Conservation (phyloP, 2,888 invertebrate species). For the Mythimna lalbum region DNA sequence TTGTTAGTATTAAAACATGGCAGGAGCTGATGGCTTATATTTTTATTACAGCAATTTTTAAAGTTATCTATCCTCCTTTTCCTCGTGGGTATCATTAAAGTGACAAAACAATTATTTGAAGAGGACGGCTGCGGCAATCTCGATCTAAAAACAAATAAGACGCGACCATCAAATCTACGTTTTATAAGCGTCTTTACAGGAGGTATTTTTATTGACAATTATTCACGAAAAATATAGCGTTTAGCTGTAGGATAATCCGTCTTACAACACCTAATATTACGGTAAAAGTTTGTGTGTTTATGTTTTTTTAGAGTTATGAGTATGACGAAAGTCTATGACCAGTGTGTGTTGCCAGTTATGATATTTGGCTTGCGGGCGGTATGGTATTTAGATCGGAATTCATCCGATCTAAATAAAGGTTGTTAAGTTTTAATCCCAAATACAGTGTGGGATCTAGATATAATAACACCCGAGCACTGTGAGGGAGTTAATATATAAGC, state of each 20-base stretch:
- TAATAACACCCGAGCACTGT: no score
- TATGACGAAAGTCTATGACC: no score
- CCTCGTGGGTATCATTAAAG: not conserved
- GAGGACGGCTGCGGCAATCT: not conserved
- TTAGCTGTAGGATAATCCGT: not conserved
- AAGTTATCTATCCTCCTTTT: not conserved
- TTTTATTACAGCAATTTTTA: slow-evolving; percentile 29
- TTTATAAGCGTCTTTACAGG: not conserved
- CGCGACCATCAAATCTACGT: not conserved
- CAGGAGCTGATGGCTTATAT: not conserved
- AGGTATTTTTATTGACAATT: not conserved
- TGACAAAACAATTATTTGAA: slow-evolving; percentile 25
- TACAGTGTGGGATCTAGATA: no score
- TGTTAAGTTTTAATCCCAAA: no score
- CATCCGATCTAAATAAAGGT: no score
- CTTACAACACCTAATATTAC: no score
- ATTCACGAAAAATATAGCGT: not conserved
- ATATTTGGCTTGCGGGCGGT: no score
- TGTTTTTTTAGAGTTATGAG: no score
- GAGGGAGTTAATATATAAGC: no score
- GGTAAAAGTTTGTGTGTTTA: no score
- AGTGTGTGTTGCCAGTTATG: no score
- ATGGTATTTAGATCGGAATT: no score
- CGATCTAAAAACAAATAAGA: slow-evolving; percentile 10
- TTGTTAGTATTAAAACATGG: slow-evolving; percentile 18